Conservation (phyloP, 2,888 invertebrate species). For the Netelia virgata region DNA sequence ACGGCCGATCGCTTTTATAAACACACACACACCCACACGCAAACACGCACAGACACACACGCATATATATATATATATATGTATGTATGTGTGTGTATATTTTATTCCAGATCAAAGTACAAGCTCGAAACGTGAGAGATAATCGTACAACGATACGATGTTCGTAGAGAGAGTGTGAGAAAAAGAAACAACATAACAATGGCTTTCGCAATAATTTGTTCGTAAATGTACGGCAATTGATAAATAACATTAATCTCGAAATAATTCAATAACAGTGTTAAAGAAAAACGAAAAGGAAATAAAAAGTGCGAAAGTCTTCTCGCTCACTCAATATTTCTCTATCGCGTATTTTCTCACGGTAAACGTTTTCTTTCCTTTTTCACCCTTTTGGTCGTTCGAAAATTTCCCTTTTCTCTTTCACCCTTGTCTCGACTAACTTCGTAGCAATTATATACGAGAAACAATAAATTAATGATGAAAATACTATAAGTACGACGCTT, state of each 20-base stretch:
- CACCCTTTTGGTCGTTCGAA: conserved; percentile 13
- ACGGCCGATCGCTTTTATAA: conserved; percentile 1
- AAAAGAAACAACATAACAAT: conserved; percentile 70
- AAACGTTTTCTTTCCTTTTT: conserved; percentile 30
- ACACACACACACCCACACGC: not conserved
- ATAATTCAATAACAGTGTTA: conserved; percentile 77
- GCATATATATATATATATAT: too few species aligned
- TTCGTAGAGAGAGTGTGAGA: conserved; percentile 24
- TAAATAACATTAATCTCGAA: conserved; percentile 79
- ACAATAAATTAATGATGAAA: conserved; percentile 83
- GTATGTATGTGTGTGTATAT: not conserved
- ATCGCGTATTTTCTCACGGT: conserved; percentile 19
- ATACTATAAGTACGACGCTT: conserved; percentile 82
- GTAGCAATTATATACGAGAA: conserved; percentile 74
- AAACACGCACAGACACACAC: too few species aligned
- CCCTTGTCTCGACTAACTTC: conserved; percentile 49
- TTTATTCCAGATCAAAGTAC: conserved; percentile 25
- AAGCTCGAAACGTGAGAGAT: conserved; percentile 40
- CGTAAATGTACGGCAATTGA: conserved; percentile 75
- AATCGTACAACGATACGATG: conserved; percentile 15
- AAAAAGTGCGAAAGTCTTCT: conserved; percentile 47
- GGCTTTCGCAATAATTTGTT: conserved; percentile 74
- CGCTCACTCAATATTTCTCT: conserved; percentile 42
- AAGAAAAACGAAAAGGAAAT: conserved; percentile 69
- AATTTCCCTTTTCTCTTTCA: conserved; percentile 17